phyloP scores from a whole-genome alignment of 2,113 vertebrate genomes.

The Bettongia penicillata region DNA sequence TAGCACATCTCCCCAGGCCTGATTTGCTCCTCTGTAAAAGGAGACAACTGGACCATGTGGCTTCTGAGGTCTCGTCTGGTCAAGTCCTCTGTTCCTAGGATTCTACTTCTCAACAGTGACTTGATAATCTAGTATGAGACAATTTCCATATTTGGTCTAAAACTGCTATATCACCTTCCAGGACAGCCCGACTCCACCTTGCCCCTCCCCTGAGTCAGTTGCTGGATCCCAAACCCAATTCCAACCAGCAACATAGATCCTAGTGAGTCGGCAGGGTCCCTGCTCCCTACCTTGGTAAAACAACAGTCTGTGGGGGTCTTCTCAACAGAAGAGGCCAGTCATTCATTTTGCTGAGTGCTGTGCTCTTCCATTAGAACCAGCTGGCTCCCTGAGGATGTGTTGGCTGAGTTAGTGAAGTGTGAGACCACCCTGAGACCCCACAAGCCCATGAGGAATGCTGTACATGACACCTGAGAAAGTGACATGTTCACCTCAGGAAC shows the following conservation, averaged over 20 bases:
- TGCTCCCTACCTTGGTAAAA: neutral
- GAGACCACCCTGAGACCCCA: slow-evolving; percentile 31
- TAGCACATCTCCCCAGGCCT: neutral
- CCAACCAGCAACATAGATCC: neutral
- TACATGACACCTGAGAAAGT: slow-evolving; percentile 77
- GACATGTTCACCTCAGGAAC: slow-evolving; percentile 55
- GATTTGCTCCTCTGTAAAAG: neutral
- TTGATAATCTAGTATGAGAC: neutral
- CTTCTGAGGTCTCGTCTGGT: neutral
- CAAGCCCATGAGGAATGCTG: slow-evolving; percentile 50
- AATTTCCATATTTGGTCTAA: neutral
- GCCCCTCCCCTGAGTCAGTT: neutral
- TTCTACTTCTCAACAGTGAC: neutral
- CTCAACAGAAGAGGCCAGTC: neutral
- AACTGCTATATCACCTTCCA: neutral
- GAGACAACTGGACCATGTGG: too few species aligned
- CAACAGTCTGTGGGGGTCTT: accelerated
- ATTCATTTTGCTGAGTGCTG: accelerated
- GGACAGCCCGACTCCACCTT: too few species aligned
- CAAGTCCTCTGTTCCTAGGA: neutral
- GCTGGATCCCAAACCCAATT: neutral
- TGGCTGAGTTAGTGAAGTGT: neutral
- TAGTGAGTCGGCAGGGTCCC: neutral
- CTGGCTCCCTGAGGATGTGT: slow-evolving; percentile 72
- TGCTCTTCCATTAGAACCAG: slow-evolving; percentile 53